These are phyloP conservation scores for Philantomba maxwellii DNA, from an alignment of 2,113 vertebrate genomes.

Conservation along the genomic window DNA sequence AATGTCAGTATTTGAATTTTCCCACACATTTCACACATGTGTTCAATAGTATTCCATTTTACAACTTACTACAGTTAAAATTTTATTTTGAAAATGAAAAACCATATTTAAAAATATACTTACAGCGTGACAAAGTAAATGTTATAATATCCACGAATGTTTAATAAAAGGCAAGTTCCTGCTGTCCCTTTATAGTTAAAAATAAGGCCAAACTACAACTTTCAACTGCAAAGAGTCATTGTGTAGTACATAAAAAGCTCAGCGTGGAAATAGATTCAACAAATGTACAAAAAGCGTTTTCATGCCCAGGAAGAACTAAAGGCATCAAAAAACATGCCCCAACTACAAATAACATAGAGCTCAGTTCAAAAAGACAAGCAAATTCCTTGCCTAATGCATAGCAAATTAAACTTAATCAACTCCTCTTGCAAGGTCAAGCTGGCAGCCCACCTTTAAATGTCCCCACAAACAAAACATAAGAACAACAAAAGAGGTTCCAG, in stretches of 20 bases:
- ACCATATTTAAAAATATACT: conserved; percentile 44
- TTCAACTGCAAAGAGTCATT: conserved; percentile 58
- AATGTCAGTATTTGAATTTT: conserved; percentile 18
- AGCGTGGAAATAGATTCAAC: conserved; percentile 68
- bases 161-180: conserved; percentile 50
- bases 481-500: conserved; percentile 48
- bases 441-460: conserved; percentile 57
- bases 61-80: conserved; percentile 6
- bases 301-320: conserved; percentile 60
- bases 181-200: conserved; percentile 66
- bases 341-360: conserved; percentile 43
- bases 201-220: conserved; percentile 61
- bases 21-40: background rate
- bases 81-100: conserved; percentile 54
- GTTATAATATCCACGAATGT: conserved; percentile 42
- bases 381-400: conserved; percentile 36
- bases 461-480: conserved; percentile 39
- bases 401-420: conserved; percentile 62
- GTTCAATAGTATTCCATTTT: background rate
- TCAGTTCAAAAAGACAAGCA: conserved; percentile 47
- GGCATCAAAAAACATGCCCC: conserved; percentile 41
- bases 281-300: conserved; percentile 67
- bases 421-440: conserved; percentile 27
- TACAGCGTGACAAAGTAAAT: conserved; percentile 39
- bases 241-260: conserved; percentile 64